Evolutionary conservation across 2,113 vertebrate genomes (phyloP), one percentile per base, ranked within the genome.

Genomic region (Anoplopoma fimbria): DNA sequence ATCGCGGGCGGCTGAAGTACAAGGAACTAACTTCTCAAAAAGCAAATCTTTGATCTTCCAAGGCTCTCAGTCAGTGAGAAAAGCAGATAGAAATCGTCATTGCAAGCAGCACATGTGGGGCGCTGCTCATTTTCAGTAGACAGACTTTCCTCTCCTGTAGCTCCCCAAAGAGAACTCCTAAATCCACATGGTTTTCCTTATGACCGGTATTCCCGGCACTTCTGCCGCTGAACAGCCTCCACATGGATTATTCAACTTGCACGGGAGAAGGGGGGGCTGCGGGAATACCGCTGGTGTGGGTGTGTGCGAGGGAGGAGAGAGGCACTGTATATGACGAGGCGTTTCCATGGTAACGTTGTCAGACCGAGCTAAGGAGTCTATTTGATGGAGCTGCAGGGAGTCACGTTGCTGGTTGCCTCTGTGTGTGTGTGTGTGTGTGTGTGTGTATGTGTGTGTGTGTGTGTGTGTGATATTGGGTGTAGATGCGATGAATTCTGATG

Each of bases 321-420:
- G 72, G 65, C 49, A 63, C 49, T 74, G 60, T 77, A 77, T 78
- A 77, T 85, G 93, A 91, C 47, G 83, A 82, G 76, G 73, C 51
- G 92, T 94, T 91, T 88, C 94, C 92, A 93, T 21, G 68, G 91
- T 81, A 94, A 93, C 93, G 64, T 90, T 88, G 82, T 89, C 73
- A 75, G 88, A 74, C 71, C 12, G 19, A 74, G 79, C 87, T 17
- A 70, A 74, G 83, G 76, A 86, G 81, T 75, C 76, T 58, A 79
- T 77, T 51, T 74, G 71, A 89, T 67, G 71, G 34, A 68, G 69
- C 75, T 64, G 75, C 27, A 1, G 49, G 79, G 67, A 88, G 80
- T 88, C 83, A 82, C 40, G 78, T 69, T 82, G 55, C 64, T 9
- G 61, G 21, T 70, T 53, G 49, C 13, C 57, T 76, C 15, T 0